Evolutionary conservation across 2,888 invertebrate genomes (phyloP), one percentile per base, ranked within the genome.

Genomic region (Pandemis corylana): DNA sequence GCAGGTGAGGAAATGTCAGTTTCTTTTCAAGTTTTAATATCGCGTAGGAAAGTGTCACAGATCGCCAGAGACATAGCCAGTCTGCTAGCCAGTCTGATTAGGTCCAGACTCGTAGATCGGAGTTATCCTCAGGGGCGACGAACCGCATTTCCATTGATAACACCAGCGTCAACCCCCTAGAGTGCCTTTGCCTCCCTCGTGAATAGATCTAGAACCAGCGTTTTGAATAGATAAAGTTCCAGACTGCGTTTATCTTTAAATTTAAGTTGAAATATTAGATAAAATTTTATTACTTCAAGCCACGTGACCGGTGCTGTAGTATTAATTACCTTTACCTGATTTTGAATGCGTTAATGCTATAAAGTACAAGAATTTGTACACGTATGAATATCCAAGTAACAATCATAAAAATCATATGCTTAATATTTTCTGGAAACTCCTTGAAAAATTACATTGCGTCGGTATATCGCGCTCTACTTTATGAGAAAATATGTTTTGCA

Each of bases 111-210:
- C 13, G 36, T 4, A 15, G n/a, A n/a, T 10, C 66, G 66, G 9
- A 66, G 66, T 49, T 28, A 64, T 20, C 7, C 51, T 20, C 51
- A 13, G 13, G 61, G 15, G 69, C 49, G 46, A 46, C 62, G 74
- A 65, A 20, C 69, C 64, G 56, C 74, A 74, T 74, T 74, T 69
- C 69, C 74, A 74, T 69, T 74, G 74, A 69, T 74, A 69, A 74
- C 65, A 65, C 68, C 59, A 62, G 49, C 62, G 69, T 28, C 62
- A 69, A 28, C 59, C 62, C 15, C 46, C 62, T 28, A 36, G 62
- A 28, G 69, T 62, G 62, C 49, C 46, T 62, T 69, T 69, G 42
- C 62, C 15, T 59, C 44, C 49, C 20, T 62, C 69, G 62, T 62
- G 69, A 69, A 46, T 69, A 62, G 62, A 62, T 69, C 49, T 12